These are phyloP conservation scores for Xanthia icteritia DNA, from an alignment of 2,888 invertebrate species.

Conservation along the genomic window DNA sequence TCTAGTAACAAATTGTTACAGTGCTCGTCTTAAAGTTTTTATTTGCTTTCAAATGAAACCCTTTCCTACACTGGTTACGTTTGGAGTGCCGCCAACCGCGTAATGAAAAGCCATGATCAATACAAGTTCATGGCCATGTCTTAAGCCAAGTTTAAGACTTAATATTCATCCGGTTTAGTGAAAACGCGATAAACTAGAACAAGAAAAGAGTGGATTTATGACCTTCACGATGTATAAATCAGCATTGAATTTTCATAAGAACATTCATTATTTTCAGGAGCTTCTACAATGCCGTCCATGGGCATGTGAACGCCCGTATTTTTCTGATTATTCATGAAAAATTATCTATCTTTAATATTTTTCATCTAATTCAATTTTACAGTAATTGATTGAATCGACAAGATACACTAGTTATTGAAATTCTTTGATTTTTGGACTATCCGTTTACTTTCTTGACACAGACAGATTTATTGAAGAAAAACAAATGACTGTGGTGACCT, in stretches of 20 bases:
- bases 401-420: not conserved
- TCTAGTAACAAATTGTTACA: slow-evolving; percentile 45
- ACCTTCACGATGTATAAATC: not conserved
- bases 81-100: slow-evolving; percentile 61
- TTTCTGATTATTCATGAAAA: too few relatives aligned
- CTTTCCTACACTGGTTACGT: slow-evolving; percentile 32
- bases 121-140: slow-evolving; percentile 62
- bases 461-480: not conserved
- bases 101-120: slow-evolving; percentile 61
- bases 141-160: slow-evolving; percentile 46
- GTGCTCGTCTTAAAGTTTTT: slow-evolving; percentile 31
- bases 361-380: too few relatives aligned
- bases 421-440: not conserved
- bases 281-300: too few relatives aligned
- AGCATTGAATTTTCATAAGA: not conserved
- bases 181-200: slow-evolving; percentile 23
- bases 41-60: slow-evolving; percentile 47
- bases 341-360: too few relatives aligned
- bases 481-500: not conserved
- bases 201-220: slow-evolving; percentile 7
- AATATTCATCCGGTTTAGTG: slow-evolving; percentile 53
- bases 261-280: not conserved
- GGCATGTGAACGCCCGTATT: too few relatives aligned
- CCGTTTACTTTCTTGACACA: not conserved
- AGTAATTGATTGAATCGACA: not conserved